Evolutionary conservation across 2,797 vertebrate species (phyloP).

Genomic region (Acridotheres tristis): DNA sequence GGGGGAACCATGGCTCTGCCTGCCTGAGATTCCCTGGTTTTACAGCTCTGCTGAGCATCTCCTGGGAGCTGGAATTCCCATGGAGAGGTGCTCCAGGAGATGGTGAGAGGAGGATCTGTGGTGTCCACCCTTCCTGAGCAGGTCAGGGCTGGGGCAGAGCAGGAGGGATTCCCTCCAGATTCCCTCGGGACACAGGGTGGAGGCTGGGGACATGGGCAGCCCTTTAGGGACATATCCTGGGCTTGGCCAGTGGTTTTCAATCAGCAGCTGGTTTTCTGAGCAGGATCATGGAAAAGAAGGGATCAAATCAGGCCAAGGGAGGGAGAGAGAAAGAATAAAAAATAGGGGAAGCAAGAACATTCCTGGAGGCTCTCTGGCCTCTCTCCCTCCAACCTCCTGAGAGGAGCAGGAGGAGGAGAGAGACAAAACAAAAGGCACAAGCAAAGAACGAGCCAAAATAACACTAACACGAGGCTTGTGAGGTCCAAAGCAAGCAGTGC

Average conservation of each 20-base stretch:
- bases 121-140: neutral
- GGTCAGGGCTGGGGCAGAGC: neutral
- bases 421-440: constrained; percentile 51
- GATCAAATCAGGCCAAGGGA: constrained; percentile 35
- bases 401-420: constrained; percentile 28
- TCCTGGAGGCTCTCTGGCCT: constrained; percentile 58
- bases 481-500: neutral
- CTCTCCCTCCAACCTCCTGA: constrained; percentile 26
- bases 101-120: neutral
- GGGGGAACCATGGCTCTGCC: neutral
- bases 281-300: constrained; percentile 3
- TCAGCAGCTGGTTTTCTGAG: neutral
- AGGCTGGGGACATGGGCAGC: neutral
- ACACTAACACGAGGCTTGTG: neutral
- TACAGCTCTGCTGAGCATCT: neutral
- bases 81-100: neutral
- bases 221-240: rapidly evolving
- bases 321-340: neutral
- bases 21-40: neutral
- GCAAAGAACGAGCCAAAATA: neutral
- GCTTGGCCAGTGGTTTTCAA: neutral
- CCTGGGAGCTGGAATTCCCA: neutral
- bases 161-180: neutral
- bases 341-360: constrained; percentile 33
- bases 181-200: neutral